These are phyloP conservation scores for Hypsopygia costalis DNA, from an alignment of 2,888 invertebrate species.

Conservation along the genomic window DNA sequence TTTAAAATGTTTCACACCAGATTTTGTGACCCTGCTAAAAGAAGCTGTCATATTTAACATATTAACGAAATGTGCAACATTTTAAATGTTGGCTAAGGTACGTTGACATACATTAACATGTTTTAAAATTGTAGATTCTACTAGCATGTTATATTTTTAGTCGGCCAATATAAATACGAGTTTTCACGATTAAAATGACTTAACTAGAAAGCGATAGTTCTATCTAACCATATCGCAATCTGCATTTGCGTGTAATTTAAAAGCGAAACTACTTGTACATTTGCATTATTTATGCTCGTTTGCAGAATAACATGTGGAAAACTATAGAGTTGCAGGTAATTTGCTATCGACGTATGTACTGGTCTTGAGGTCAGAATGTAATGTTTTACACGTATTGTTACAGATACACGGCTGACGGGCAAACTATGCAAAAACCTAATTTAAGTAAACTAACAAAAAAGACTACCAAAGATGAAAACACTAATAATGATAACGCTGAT, in stretches of 20 bases:
- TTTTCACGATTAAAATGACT: constrained; percentile 1
- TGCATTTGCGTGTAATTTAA: constrained; percentile 42
- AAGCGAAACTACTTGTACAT: constrained; percentile 33
- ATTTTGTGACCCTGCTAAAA: no score
- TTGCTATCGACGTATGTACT: neutral
- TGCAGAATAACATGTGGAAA: constrained; percentile 24
- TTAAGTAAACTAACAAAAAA: constrained; percentile 73
- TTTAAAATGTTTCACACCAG: no score
- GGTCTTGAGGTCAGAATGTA: constrained; percentile 9
- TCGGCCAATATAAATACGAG: no score
- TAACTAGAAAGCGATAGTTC: constrained; percentile 34
- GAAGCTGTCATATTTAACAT: no score
- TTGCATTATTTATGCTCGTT: constrained; percentile 24
- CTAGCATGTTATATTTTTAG: no score
- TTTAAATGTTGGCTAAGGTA: no score
- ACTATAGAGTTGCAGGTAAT: constrained; percentile 3
- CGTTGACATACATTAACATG: no score
- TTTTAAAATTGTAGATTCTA: no score
- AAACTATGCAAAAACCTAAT: constrained; percentile 79
- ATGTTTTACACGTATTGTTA: constrained; percentile 11
- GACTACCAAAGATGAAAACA: constrained; percentile 49
- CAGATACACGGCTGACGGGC: constrained; percentile 82
- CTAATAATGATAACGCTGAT: constrained; percentile 42
- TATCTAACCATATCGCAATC: constrained; percentile 27
- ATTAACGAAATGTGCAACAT: no score